phyloP scores from a whole-genome alignment of 2,888 invertebrate genomes.

The Myathropa florea region DNA sequence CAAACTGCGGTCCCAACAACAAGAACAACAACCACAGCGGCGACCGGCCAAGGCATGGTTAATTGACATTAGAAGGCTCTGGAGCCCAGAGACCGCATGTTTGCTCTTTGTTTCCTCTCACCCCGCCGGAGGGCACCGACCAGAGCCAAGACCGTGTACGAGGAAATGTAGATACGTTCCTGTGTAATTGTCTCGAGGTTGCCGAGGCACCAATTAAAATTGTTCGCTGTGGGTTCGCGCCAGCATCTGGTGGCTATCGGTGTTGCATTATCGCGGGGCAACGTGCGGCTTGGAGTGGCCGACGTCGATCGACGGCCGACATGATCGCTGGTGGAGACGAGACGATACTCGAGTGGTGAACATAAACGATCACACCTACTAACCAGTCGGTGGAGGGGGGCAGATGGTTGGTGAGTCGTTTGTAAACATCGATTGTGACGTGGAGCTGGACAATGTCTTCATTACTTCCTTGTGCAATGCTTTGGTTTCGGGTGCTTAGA shows the following conservation, averaged over 20 bases:
- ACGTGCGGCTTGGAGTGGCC: slow-evolving; percentile 31
- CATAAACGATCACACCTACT: slow-evolving; percentile 68
- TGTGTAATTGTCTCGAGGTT: slow-evolving; percentile 51
- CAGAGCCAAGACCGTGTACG: slow-evolving; percentile 10
- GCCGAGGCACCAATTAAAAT: slow-evolving; percentile 63
- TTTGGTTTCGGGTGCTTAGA: neutral
- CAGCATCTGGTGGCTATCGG: slow-evolving; percentile 12
- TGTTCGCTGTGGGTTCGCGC: slow-evolving; percentile 44
- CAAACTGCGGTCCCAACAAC: slow-evolving; percentile 37
- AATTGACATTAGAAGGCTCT: slow-evolving; percentile 51
- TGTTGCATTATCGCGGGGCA: slow-evolving; percentile 55
- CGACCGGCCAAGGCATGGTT: slow-evolving; percentile 3
- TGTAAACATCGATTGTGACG: slow-evolving; percentile 55
- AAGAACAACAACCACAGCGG: too few species aligned
- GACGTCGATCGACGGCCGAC: slow-evolving; percentile 49
- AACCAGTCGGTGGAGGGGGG: neutral
- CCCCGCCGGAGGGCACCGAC: neutral
- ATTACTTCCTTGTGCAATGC: slow-evolving; percentile 33
- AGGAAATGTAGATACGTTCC: slow-evolving; percentile 61
- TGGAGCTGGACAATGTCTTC: slow-evolving; percentile 12
- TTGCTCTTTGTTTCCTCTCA: neutral
- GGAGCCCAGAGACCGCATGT: neutral
- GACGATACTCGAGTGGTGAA: slow-evolving; percentile 31
- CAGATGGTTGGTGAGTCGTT: neutral
- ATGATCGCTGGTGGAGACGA: slow-evolving; percentile 40